A percentile compares a stretch with the other conserved stretches of the same genome.
These are phyloP conservation scores for Megalops cyprinoides DNA, from an alignment of 2,797 vertebrate genomes.

Conservation along the genomic window DNA sequence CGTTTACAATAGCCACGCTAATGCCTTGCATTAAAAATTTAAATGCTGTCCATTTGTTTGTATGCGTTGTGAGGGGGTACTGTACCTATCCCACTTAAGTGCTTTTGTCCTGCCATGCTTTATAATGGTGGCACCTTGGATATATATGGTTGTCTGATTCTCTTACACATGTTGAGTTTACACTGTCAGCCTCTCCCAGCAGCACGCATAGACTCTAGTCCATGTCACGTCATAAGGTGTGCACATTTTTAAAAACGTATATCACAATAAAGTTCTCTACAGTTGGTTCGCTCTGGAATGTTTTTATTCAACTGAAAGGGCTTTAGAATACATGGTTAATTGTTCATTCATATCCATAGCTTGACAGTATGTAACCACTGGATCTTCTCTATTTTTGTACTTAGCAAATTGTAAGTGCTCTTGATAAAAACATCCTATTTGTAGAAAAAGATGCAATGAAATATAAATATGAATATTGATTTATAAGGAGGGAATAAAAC, in stretches of 20 bases:
- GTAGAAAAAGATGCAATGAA: too few relatives aligned
- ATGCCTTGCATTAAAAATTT: slow-evolving; percentile 3
- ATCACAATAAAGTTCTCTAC: slow-evolving; percentile 23
- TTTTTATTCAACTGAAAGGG: background rate
- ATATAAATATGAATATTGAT: too few relatives aligned
- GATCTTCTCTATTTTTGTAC: background rate
- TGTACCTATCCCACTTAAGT: slow-evolving; percentile 16
- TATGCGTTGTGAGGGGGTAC: slow-evolving; percentile 6
- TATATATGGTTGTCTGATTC: slow-evolving; percentile 20
- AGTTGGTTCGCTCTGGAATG: background rate
- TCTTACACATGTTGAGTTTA: background rate
- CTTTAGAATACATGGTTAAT: background rate
- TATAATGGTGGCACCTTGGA: background rate
- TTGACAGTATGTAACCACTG: background rate
- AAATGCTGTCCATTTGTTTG: slow-evolving; percentile 8
- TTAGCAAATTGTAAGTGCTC: background rate
- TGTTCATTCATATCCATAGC: background rate
- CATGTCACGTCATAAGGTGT: background rate
- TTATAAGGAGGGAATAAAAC: too few relatives aligned
- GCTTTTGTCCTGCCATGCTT: slow-evolving; percentile 8
- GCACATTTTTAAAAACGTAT: slow-evolving; percentile 14
- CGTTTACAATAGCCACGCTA: slow-evolving; percentile 7
- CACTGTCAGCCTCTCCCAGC: slow-evolving; percentile 2
- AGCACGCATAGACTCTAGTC: slow-evolving; percentile 3
- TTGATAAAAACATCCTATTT: background rate